Evolutionary conservation across 2,113 vertebrate genomes (phyloP).

Genomic region (Anoura caudifer): DNA sequence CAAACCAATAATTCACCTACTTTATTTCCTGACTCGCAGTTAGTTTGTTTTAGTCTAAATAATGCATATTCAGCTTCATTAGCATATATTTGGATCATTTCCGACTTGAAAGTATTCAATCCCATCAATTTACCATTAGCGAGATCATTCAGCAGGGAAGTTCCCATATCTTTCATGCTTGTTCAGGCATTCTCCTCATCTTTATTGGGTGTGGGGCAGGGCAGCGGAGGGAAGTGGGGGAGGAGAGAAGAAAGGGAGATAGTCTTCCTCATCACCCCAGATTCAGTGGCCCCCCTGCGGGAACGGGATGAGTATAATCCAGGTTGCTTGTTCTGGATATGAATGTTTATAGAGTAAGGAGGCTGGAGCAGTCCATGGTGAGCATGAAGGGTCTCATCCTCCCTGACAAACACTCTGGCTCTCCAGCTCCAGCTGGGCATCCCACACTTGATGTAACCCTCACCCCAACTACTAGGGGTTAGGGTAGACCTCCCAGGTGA

Average conservation of each 20-base stretch:
- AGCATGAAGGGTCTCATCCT: too few species aligned
- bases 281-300: background rate
- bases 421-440: background rate
- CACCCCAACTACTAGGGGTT: background rate
- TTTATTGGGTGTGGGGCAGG: background rate
- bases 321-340: background rate
- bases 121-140: slow-evolving; percentile 58
- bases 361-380: background rate
- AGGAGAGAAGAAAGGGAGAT: background rate
- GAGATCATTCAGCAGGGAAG: slow-evolving; percentile 40
- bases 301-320: background rate
- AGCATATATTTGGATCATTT: slow-evolving; percentile 72
- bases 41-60: slow-evolving; percentile 76
- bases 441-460: background rate
- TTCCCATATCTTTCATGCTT: slow-evolving; percentile 27
- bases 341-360: background rate
- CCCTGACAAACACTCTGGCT: background rate
- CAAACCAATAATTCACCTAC: slow-evolving; percentile 79
- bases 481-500: background rate
- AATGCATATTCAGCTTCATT: slow-evolving; percentile 80
- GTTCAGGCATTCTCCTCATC: slow-evolving; percentile 43
- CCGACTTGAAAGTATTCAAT: slow-evolving; percentile 44
- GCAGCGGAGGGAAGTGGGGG: background rate
- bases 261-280: background rate
- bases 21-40: slow-evolving; percentile 74